Base-by-base conservation (phyloP, 2,888 invertebrate genomes). In the Himalopsyche kuldschensis region DNA sequence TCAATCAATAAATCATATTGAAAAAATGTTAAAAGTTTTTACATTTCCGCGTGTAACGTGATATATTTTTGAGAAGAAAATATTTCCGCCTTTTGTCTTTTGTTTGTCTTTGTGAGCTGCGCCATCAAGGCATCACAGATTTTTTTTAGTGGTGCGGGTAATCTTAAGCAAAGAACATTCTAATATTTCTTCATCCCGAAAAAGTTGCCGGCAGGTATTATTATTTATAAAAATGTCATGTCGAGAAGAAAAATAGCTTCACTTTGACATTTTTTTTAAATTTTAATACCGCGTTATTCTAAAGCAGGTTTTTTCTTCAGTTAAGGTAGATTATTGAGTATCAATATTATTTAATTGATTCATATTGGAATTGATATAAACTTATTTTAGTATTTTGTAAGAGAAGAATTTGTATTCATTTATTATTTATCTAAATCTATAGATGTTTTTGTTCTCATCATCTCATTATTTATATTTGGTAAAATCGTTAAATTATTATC, bases 11-110 rank as follows among this genome's bases (percentile, higher is more conserved):
- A 20, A 55, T 55, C 55, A 55, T 55, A 55, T 55, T 55, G 55
- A 55, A 55, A 55, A 55, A 55, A 55, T 48, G 20, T 20, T 24
- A 20, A 24, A 82, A 82, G 78, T 82, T 82, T 79, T 79, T 47
- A 63, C 41, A 31, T 79, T 79, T 82, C 79, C 82, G 63, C 75
- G 78, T 79, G 82, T 82, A 63, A 79, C 63, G 75, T 82, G 82
- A 82, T 77, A 81, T 78, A 79, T 63, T 82, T 82, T 78, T 46
- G 31, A 31, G 79, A 32, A 48, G 75, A 75, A 79, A 75, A 79
- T 82, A 48, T 82, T 82, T 82, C 79, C 32, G 79, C 76, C 79
- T 82, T 82, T 82, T 82, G 79, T 82, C 48, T 79, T 82, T 27
- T 41, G 79, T 35, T 80, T 47, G 82, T 82, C 82, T 82, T 82